Conservation (phyloP, 2,888 invertebrate species). For the Nomada ruficornis region DNA sequence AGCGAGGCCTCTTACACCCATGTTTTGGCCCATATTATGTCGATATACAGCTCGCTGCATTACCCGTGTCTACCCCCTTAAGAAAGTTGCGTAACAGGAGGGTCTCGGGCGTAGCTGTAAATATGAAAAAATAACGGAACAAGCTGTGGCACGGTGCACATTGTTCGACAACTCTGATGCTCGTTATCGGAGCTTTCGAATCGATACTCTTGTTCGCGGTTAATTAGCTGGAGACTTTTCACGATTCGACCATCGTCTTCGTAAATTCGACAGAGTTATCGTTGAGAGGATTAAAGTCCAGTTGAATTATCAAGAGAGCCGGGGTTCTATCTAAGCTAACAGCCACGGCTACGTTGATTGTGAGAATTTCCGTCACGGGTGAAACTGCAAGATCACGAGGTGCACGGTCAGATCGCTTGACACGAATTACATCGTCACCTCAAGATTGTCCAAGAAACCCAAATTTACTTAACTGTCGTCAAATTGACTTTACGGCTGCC, state of each 20-base stretch:
- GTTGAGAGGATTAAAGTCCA: too few species aligned
- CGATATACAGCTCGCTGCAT: too few species aligned
- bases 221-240: conserved; percentile 46
- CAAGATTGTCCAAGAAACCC: conserved; percentile 59
- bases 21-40: too few species aligned
- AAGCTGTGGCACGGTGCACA: conserved; percentile 25
- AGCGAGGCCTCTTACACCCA: too few species aligned
- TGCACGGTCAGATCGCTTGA: conserved; percentile 37
- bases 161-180: conserved; percentile 45
- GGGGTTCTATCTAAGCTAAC: too few species aligned
- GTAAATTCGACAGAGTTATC: conserved; percentile 13
- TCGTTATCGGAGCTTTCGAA: conserved; percentile 41
- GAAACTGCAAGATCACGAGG: conserved; percentile 37
- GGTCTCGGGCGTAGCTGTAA: conserved; percentile 37
- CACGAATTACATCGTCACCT: conserved; percentile 54
- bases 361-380: not conserved
- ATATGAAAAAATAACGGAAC: conserved; percentile 66
- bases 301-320: too few species aligned
- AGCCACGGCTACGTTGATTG: too few species aligned
- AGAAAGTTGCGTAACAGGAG: conserved; percentile 56
- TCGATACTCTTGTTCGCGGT: conserved; percentile 32
- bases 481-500: conserved; percentile 41
- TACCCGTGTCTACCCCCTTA: too few species aligned
- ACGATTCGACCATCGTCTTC: not conserved
- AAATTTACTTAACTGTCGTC: conserved; percentile 57